A percentile compares a stretch with the other conserved stretches of the same genome.
Conservation (phyloP, 2,797 vertebrate genomes). For the Ispidina picta region DNA sequence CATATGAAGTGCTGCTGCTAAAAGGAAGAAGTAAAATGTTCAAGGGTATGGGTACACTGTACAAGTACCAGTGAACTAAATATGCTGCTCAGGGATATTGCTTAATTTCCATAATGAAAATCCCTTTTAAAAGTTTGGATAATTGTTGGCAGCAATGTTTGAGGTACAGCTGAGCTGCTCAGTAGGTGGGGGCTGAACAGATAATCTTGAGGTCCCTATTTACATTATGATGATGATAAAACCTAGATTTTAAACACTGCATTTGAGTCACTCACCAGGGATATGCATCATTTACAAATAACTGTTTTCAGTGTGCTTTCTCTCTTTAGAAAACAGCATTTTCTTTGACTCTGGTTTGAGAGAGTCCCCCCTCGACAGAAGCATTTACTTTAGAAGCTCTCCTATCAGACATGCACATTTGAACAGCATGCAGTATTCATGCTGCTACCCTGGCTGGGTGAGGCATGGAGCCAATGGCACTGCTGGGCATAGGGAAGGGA, state of each 20-base stretch:
- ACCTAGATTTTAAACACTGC: not conserved
- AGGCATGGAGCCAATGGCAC: conserved; percentile 17
- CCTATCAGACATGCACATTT: conserved; percentile 38
- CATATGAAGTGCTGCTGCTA: not conserved
- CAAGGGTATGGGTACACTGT: not conserved
- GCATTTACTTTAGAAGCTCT: conserved; percentile 14
- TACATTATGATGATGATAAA: not conserved
- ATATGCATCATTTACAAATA: conserved; percentile 1
- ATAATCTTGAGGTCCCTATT: not conserved
- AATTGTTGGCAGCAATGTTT: not conserved
- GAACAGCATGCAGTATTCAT: conserved; percentile 53
- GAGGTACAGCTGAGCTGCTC: not conserved
- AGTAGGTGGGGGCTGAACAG: not conserved
- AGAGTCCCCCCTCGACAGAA: conserved; percentile 24
- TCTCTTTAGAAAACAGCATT: conserved; percentile 29
- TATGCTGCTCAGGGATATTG: not conserved
- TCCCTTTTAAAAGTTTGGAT: not conserved
- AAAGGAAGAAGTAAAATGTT: not conserved
- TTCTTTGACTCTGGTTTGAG: conserved; percentile 27
- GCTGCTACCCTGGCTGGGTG: not conserved
- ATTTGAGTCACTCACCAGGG: conserved; percentile 10
- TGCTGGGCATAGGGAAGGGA: not conserved
- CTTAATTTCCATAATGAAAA: not conserved
- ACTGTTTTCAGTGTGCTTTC: conserved; percentile 36
- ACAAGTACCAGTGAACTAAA: not conserved